Evolutionary conservation across 2,797 vertebrate genomes (phyloP), one percentile per base, ranked within the genome.

Genomic region (Catamblyrhynchus diadema): DNA sequence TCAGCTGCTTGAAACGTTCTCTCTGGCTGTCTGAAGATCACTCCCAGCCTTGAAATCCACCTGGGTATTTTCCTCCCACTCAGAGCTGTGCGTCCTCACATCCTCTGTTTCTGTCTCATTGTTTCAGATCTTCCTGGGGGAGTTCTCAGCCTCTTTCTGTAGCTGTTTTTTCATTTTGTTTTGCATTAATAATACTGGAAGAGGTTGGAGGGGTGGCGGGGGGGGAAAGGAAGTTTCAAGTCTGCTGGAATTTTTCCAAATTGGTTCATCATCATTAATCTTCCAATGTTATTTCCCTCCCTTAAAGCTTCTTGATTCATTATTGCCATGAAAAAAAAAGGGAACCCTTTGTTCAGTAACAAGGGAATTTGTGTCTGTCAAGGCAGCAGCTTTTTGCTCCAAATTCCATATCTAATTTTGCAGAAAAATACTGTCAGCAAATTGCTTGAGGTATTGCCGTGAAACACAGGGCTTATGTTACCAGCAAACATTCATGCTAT

Each of bases 391-490:
- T 95, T 90, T 93, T 94, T 97, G 92, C 94, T 92, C 82, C 65
- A 75, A 92, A 97, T 86, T 94, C 94, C 70, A 8, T 82, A 94
- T 82, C 84, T 95, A 93, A 95, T 95, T 95, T 92, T 86, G 92
- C 82, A 89, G 81, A 96, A 96, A 84, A 94, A 91, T 81, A 86
- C 61, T 94, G 94, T 95, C 94, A 96, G 91, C 91, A 94, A 97
- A 96, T 93, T 89, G 94, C 91, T 90, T 45, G 92, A 94, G 80
- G 92, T 93, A 91, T 90, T 93, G 86, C 77, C 87, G 84, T 50
- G 84, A 75, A 94, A 69, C 80, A 42, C 39, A 54, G 82, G 81
- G 91, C 82, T 92, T 85, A 73, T 73, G 66, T 92, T 95, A 91
- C 67, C 60, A 84, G 89, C 83, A 94, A 87, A 91, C 75, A 72